phyloP scores from a whole-genome alignment of 2,888 invertebrate genomes.

The Pristionchus arcanus region DNA sequence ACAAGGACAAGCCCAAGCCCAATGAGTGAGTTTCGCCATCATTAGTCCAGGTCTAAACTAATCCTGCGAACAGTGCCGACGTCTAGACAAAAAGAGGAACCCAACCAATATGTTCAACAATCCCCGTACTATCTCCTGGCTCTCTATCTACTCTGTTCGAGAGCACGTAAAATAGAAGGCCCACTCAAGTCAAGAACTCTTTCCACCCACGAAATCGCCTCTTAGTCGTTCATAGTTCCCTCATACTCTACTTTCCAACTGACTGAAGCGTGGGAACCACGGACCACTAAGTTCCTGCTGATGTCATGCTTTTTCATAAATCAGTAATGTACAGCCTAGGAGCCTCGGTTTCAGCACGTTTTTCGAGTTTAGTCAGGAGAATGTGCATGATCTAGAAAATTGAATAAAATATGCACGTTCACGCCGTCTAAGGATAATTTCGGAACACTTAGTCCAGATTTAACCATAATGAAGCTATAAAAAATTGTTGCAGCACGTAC shows the following conservation, averaged over 20 bases:
- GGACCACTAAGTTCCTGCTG: neutral
- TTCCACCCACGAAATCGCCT: neutral
- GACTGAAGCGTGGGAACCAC: neutral
- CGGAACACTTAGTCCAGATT: too few relatives aligned
- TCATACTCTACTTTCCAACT: neutral
- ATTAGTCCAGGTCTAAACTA: too few relatives aligned
- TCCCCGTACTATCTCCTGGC: neutral
- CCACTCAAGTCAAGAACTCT: neutral
- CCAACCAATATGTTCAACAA: neutral
- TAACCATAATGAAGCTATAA: neutral
- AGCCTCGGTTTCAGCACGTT: neutral
- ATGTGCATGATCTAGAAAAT: too few relatives aligned
- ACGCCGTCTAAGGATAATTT: too few relatives aligned
- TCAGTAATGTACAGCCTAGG: neutral
- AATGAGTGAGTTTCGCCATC: constrained; percentile 17
- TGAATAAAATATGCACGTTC: too few relatives aligned
- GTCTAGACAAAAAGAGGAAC: too few relatives aligned
- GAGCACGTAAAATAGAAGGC: neutral
- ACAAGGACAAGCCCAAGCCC: constrained; percentile 21
- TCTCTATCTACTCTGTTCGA: neutral
- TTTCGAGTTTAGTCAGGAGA: neutral
- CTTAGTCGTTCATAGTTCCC: neutral
- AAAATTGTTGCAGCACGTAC: neutral
- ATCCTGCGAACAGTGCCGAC: too few relatives aligned
- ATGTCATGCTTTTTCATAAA: neutral